Evolutionary conservation across 2,888 invertebrate genomes (phyloP).

Genomic region (Ellobium chinense): DNA sequence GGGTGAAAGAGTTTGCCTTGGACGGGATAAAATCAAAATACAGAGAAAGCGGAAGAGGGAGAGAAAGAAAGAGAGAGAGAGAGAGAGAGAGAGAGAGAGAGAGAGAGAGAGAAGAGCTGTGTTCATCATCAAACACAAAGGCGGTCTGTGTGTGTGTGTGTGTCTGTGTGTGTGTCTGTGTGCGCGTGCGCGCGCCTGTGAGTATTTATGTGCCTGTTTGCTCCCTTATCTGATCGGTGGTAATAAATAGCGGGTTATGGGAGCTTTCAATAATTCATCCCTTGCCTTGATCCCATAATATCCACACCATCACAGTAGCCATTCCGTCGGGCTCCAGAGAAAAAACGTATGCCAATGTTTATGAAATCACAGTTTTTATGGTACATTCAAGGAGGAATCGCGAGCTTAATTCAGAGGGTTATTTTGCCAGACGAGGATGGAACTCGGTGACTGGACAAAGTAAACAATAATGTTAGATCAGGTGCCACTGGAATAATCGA

Average conservation of each 20-base stretch:
- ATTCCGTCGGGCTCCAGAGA: no score
- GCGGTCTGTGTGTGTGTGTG: not conserved
- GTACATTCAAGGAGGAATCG: no score
- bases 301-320: no score
- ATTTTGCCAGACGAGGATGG: no score
- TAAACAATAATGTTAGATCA: no score
- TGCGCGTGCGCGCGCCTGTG: not conserved
- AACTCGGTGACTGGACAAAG: no score
- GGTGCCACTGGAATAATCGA: no score
- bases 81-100: slow-evolving; percentile 10
- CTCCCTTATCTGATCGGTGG: not conserved
- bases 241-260: not conserved
- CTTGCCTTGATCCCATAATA: no score
- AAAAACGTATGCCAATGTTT: no score
- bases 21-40: not conserved
- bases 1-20: not conserved
- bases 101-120: not conserved
- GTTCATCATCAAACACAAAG: no score
- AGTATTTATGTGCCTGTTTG: not conserved
- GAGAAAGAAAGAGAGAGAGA: not conserved
- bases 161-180: not conserved
- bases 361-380: no score
- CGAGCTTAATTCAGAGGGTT: no score
- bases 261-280: not conserved
- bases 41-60: not conserved